phyloP scores from a whole-genome alignment of 2,113 vertebrate species.

The Perognathus longimembris region DNA sequence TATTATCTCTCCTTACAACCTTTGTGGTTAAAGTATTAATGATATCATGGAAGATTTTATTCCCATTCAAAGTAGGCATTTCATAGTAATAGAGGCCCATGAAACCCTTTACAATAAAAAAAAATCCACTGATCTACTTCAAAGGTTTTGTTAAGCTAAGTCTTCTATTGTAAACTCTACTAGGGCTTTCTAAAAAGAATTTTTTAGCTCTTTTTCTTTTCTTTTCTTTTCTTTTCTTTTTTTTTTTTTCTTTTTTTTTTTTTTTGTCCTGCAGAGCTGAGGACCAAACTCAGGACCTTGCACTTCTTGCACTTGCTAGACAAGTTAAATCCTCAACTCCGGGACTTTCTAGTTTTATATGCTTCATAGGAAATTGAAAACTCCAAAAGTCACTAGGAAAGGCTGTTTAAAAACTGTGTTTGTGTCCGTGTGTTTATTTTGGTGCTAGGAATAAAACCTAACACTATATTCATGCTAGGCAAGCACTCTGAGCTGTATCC shows the following conservation, averaged over 20 bases:
- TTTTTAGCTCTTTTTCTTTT: no score
- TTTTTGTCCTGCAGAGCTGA: no score
- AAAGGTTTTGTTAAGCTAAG: not conserved
- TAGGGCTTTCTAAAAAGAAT: no score
- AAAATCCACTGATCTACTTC: not conserved
- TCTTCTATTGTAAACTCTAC: not conserved
- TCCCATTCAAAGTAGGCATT: not conserved
- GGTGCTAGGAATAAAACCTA: not conserved
- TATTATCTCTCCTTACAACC: not conserved
- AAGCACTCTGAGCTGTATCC: not conserved
- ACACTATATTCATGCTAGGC: no score
- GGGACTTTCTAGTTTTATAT: not conserved
- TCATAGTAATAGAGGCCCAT: not conserved
- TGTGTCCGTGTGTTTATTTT: not conserved
- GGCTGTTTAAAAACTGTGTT: not conserved
- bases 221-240: no score
- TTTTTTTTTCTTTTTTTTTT: no score
- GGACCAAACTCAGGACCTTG: no score
- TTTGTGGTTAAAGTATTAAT: slow-evolving; percentile 2
- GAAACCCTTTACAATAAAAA: not conserved
- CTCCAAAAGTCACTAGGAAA: not conserved
- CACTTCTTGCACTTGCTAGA: no score
- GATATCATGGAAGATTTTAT: not conserved
- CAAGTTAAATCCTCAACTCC: no score
- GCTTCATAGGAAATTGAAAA: slow-evolving; percentile 15